Evolutionary conservation across 2,888 invertebrate species (phyloP).

Genomic region (Pristionchus entomophagus): DNA sequence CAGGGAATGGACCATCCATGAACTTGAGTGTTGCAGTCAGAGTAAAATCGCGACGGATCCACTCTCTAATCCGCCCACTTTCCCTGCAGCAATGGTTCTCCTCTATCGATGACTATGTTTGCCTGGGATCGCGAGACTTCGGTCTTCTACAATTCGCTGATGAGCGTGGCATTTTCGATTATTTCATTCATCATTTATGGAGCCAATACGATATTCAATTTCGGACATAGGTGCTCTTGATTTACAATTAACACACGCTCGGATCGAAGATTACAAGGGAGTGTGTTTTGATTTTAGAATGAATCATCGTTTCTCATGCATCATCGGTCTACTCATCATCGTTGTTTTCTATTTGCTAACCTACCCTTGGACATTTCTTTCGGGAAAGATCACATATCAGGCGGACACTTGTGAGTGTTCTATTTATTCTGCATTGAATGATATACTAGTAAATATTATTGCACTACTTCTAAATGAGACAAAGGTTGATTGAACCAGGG

Average conservation of each 20-base stretch:
- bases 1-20: too few relatives aligned
- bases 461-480: too few relatives aligned
- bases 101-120: constrained; percentile 78
- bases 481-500: not conserved
- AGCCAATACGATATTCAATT: constrained; percentile 74
- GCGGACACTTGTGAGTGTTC: constrained; percentile 48
- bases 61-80: too few relatives aligned
- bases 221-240: constrained; percentile 60
- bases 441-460: not conserved
- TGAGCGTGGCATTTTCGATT: constrained; percentile 71
- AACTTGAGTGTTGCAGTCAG: too few relatives aligned
- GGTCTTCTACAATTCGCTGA: constrained; percentile 76
- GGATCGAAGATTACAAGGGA: too few relatives aligned
- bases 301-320: constrained; percentile 59
- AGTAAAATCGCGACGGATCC: too few relatives aligned
- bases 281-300: constrained; percentile 61
- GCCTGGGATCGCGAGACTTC: constrained; percentile 76
- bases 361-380: constrained; percentile 64
- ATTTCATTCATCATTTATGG: constrained; percentile 75
- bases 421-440: too few relatives aligned
- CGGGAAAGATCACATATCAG: constrained; percentile 55
- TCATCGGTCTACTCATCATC: constrained; percentile 58
- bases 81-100: constrained; percentile 72
- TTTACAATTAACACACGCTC: too few relatives aligned
- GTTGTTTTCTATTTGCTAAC: constrained; percentile 63